phyloP scores from a whole-genome alignment of 2,797 vertebrate species.

The Silurus lanzhouensis region DNA sequence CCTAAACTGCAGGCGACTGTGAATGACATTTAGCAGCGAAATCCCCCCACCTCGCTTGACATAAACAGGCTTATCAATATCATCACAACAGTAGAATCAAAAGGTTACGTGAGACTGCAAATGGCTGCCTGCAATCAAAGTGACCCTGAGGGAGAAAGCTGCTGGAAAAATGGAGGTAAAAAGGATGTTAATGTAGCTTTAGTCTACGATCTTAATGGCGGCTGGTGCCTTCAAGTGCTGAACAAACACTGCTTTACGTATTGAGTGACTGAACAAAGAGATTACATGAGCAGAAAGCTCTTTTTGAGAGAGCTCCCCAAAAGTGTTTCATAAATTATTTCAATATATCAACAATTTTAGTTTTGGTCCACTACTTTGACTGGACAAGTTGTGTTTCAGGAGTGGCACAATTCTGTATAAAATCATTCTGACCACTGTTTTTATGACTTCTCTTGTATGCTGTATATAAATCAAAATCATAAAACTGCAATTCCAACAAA shows the following conservation, averaged over 20 bases:
- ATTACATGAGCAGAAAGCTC: not conserved
- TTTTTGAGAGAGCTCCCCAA: not conserved
- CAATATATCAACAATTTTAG: not conserved
- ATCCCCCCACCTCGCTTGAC: not conserved
- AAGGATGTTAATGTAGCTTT: conserved; percentile 14
- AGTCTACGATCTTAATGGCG: not conserved
- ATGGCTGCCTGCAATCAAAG: conserved; percentile 31
- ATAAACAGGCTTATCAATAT: conserved; percentile 38
- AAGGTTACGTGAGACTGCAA: conserved; percentile 40
- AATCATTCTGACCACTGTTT: not conserved
- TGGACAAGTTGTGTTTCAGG: not conserved
- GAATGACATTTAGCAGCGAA: conserved; percentile 41
- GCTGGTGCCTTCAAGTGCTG: not conserved
- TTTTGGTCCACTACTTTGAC: not conserved
- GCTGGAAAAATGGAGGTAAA: not conserved
- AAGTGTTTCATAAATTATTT: too few relatives aligned
- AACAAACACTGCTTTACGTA: conserved; percentile 18
- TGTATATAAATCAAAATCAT: not conserved
- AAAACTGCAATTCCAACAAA: not conserved
- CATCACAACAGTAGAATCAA: conserved; percentile 17
- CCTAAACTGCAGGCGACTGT: conserved; percentile 19
- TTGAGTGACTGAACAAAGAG: not conserved
- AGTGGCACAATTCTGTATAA: not conserved
- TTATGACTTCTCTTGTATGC: too few relatives aligned
- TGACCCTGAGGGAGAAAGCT: conserved; percentile 4